These are phyloP conservation scores for Progne subis DNA, from an alignment of 2,113 vertebrate genomes.

Conservation along the genomic window DNA sequence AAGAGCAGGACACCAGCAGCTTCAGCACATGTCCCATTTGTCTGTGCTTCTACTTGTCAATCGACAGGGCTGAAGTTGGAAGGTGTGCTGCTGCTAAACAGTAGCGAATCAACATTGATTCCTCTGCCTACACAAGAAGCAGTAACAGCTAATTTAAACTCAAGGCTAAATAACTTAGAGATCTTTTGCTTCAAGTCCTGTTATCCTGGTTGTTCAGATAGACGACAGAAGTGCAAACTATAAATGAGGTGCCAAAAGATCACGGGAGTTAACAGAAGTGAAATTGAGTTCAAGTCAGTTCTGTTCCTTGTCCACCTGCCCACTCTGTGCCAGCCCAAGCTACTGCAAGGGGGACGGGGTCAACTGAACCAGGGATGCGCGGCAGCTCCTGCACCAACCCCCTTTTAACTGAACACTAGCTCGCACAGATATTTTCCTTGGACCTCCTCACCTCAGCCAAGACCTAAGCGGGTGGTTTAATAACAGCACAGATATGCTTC, in stretches of 20 bases:
- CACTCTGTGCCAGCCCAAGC: not conserved
- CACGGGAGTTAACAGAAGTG: not conserved
- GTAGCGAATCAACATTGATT: not conserved
- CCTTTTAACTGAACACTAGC: accelerated
- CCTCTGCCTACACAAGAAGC: not conserved
- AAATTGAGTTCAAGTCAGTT: not conserved
- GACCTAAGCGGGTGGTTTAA: accelerated
- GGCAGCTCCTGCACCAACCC: not conserved
- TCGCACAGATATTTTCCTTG: accelerated
- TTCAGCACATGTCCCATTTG: not conserved
- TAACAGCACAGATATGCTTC: accelerated
- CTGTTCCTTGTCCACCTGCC: accelerated
- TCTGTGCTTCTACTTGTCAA: not conserved
- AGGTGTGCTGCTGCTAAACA: not conserved
- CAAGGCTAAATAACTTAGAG: not conserved
- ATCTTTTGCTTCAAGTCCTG: not conserved
- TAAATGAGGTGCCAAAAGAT: accelerated
- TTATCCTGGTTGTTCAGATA: not conserved
- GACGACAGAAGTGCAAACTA: accelerated
- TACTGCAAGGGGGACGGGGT: accelerated
- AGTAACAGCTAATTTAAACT: not conserved
- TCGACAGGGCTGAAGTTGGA: not conserved
- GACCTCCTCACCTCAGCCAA: not conserved
- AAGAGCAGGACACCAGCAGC: accelerated
- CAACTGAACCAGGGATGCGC: not conserved